These are phyloP conservation scores for Sebastes miniatus DNA, from an alignment of 2,797 vertebrate genomes.

Conservation along the genomic window DNA sequence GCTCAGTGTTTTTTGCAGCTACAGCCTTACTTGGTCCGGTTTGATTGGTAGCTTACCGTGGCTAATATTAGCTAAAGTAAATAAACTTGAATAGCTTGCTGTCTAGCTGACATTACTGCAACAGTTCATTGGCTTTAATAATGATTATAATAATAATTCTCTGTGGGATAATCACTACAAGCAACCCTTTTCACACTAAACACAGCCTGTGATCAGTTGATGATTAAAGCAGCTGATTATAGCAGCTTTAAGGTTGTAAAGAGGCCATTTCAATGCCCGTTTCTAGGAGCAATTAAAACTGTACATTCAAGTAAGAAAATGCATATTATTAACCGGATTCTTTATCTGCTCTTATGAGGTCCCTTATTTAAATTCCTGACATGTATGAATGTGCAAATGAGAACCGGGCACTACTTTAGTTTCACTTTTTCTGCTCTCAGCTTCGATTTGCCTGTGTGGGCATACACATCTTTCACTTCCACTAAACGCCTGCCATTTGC, in stretches of 20 bases:
- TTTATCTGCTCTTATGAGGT: neutral
- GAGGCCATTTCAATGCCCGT: neutral
- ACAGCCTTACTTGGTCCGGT: too few species aligned
- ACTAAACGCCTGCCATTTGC: constrained; percentile 55
- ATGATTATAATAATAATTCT: neutral
- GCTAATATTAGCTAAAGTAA: neutral
- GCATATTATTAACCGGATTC: neutral
- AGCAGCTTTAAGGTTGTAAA: neutral
- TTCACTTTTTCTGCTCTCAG: constrained; percentile 3
- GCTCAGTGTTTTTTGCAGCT: neutral
- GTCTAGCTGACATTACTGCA: neutral
- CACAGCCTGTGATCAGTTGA: neutral
- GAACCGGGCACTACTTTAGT: neutral
- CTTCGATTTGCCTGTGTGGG: constrained; percentile 8
- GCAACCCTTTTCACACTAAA: neutral
- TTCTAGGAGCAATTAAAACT: neutral
- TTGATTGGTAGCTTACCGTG: neutral
- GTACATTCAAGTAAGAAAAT: neutral
- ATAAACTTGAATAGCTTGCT: neutral
- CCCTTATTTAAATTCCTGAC: neutral
- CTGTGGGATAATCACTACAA: neutral
- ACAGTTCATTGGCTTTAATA: neutral
- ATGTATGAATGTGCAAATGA: constrained; percentile 6
- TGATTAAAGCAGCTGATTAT: neutral
- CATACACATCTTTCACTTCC: constrained; percentile 19